These are phyloP conservation scores for Euproctis similis DNA, from an alignment of 2,888 invertebrate genomes.

Conservation along the genomic window DNA sequence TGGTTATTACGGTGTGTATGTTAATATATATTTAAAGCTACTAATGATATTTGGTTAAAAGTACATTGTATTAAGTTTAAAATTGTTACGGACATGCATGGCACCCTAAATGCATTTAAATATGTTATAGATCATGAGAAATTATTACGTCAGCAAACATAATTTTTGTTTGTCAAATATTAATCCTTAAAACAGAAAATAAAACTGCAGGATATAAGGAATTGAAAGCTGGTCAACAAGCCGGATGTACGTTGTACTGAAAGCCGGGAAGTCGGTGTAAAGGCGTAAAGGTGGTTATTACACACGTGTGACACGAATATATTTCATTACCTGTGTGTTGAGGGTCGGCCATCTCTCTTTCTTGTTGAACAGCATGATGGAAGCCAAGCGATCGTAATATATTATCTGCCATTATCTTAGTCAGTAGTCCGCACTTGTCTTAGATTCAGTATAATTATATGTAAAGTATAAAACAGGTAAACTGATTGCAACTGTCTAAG, in stretches of 20 bases:
- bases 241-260: conserved; percentile 16
- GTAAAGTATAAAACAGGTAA: too few relatives aligned
- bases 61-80: too few relatives aligned
- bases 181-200: not conserved
- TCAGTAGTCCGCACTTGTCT: conserved; percentile 4
- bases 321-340: conserved; percentile 37
- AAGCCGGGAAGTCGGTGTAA: conserved; percentile 28
- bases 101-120: not conserved
- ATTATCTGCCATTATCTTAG: conserved; percentile 27
- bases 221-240: conserved; percentile 10
- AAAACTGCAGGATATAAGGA: not conserved
- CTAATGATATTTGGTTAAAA: too few relatives aligned
- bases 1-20: too few relatives aligned
- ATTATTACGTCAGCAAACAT: not conserved
- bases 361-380: conserved; percentile 45
- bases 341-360: conserved; percentile 21
- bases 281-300: conserved; percentile 32
- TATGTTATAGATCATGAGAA: not conserved
- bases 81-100: not conserved
- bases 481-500: conserved; percentile 22
- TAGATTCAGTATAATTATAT: not conserved
- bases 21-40: too few relatives aligned
- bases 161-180: not conserved
- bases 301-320: conserved; percentile 18
- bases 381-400: conserved; percentile 54